phyloP scores from a whole-genome alignment of 2,113 vertebrate species.

The Leptobrachium ailaonicum region DNA sequence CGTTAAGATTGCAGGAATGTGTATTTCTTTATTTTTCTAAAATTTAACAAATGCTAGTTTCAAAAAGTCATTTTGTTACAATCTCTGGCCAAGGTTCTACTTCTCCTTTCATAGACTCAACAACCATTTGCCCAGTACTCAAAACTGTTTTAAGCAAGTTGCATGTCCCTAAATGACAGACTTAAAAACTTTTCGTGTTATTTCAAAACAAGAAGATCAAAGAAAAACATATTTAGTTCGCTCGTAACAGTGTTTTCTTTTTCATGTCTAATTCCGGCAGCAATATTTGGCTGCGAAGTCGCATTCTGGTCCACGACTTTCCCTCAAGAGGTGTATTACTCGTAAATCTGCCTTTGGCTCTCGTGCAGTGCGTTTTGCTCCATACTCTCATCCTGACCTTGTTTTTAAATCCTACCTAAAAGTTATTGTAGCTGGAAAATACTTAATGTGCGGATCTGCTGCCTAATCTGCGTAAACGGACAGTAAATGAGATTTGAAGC shows the following conservation, averaged over 20 bases:
- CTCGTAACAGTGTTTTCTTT: not conserved
- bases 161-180: too few species aligned
- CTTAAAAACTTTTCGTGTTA: too few species aligned
- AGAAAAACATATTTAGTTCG: too few species aligned
- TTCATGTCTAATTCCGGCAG: not conserved
- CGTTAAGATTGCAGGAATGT: too few species aligned
- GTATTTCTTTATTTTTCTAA: too few species aligned
- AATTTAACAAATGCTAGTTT: too few species aligned
- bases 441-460: not conserved
- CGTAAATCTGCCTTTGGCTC: not conserved
- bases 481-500: constrained; percentile 4
- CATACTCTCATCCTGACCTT: not conserved
- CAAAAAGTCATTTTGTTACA: too few species aligned
- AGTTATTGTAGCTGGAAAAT: not conserved
- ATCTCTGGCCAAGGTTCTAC: too few species aligned
- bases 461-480: constrained; percentile 3
- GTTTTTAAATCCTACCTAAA: not conserved
- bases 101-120: too few species aligned
- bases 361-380: not conserved
- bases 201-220: too few species aligned
- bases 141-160: too few species aligned
- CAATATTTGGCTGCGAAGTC: not conserved
- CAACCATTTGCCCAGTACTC: too few species aligned
- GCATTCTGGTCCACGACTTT: not conserved
- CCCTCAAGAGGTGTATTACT: not conserved